phyloP scores from a whole-genome alignment of 2,113 vertebrate species.

The Pteruthius melanotis region DNA sequence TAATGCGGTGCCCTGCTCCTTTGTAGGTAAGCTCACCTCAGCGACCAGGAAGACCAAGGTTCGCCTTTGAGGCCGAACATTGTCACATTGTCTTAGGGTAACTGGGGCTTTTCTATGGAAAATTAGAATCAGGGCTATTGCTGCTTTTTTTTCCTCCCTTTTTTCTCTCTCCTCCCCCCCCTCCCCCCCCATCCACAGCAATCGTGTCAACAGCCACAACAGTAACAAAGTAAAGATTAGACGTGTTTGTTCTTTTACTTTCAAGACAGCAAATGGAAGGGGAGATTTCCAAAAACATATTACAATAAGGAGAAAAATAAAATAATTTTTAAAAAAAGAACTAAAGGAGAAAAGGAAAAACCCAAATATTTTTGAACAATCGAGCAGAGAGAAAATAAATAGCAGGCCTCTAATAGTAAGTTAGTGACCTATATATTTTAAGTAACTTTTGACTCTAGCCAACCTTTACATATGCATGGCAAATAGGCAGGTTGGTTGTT shows the following conservation, averaged over 20 bases:
- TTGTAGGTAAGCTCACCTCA: not conserved
- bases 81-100: not conserved
- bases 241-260: not conserved
- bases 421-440: not conserved
- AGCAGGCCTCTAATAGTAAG: not conserved
- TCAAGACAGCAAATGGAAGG: not conserved
- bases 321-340: not conserved
- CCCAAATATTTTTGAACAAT: not conserved
- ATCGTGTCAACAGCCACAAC: not conserved
- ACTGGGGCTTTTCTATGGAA: not conserved
- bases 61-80: not conserved
- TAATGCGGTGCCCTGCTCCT: not conserved
- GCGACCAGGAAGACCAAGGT: not conserved
- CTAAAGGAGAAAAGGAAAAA: not conserved
- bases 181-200: not conserved
- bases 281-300: not conserved
- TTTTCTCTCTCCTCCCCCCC: no score
- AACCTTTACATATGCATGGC: not conserved
- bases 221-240: not conserved
- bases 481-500: constrained; percentile 15
- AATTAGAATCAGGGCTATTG: not conserved
- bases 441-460: not conserved
- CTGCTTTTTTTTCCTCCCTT: not conserved
- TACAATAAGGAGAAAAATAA: not conserved
- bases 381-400: not conserved